phyloP scores from a whole-genome alignment of 2,113 vertebrate genomes.

The Lathamus discolor region DNA sequence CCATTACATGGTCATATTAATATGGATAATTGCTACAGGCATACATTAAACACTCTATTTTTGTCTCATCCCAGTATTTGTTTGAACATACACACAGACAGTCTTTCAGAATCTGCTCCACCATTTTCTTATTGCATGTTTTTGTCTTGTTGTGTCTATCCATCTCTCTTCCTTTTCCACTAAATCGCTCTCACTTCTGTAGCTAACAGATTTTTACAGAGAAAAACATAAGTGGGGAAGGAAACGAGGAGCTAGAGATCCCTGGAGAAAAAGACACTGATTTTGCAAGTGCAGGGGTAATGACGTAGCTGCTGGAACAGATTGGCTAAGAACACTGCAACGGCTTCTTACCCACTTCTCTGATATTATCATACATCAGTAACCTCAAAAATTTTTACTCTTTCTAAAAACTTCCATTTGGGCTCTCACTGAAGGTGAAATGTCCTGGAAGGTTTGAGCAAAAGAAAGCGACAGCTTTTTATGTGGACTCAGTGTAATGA shows the following conservation, averaged over 20 bases:
- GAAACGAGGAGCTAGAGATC: background rate
- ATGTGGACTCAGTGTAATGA: background rate
- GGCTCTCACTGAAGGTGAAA: background rate
- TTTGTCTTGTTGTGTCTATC: background rate
- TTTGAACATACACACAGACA: background rate
- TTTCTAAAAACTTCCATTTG: background rate
- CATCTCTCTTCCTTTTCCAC: background rate
- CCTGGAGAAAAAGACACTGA: background rate
- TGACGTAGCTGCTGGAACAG: background rate
- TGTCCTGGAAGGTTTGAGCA: background rate
- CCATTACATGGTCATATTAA: background rate
- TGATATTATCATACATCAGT: background rate
- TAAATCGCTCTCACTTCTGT: background rate
- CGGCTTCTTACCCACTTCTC: background rate
- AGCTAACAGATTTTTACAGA: background rate
- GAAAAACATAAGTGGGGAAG: background rate
- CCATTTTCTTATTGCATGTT: background rate
- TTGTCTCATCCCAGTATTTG: background rate
- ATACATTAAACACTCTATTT: background rate
- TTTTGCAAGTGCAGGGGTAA: background rate
- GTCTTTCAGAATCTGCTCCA: background rate
- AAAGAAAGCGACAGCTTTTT: background rate
- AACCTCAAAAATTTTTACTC: background rate
- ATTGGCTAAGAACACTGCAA: background rate
- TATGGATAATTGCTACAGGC: background rate